Evolutionary conservation across 1,140 invertebrate genomes (phyloP).

Genomic region (Metopolophium dirhodum): DNA sequence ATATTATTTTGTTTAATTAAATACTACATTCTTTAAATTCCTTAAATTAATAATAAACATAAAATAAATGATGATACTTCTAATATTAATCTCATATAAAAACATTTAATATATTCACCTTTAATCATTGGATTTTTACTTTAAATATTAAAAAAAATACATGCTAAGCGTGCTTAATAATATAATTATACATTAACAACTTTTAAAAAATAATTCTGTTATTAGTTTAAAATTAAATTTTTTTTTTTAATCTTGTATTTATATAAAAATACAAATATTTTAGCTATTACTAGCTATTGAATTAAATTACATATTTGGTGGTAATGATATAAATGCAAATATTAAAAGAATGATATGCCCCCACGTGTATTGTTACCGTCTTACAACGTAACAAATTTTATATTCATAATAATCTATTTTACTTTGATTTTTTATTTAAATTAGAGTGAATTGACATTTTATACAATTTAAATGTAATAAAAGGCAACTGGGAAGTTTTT

Average conservation of each 20-base stretch:
- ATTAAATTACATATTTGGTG: background rate
- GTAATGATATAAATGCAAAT: background rate
- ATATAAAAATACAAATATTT: background rate
- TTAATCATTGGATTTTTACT: background rate
- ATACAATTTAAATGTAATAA: no score
- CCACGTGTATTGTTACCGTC: no score
- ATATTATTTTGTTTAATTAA: constrained; percentile 1
- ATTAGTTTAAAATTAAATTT: background rate
- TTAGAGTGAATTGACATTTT: no score
- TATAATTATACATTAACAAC: background rate
- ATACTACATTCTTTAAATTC: background rate
- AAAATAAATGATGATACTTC: background rate
- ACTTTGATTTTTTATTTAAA: no score
- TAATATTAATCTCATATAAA: background rate
- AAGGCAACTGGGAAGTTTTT: no score
- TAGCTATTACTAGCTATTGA: background rate
- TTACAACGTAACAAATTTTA: no score
- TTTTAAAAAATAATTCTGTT: background rate
- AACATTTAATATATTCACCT: background rate
- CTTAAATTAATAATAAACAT: constrained; percentile 24
- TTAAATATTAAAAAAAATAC: background rate
- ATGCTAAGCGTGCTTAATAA: no score
- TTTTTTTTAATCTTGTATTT: background rate
- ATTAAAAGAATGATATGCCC: background rate
- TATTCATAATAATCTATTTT: no score